Percentiles rank a stretch among this genome's conserved stretches.
Evolutionary conservation across 2,797 vertebrate species (phyloP).

Genomic region (Syngnathus acus): DNA sequence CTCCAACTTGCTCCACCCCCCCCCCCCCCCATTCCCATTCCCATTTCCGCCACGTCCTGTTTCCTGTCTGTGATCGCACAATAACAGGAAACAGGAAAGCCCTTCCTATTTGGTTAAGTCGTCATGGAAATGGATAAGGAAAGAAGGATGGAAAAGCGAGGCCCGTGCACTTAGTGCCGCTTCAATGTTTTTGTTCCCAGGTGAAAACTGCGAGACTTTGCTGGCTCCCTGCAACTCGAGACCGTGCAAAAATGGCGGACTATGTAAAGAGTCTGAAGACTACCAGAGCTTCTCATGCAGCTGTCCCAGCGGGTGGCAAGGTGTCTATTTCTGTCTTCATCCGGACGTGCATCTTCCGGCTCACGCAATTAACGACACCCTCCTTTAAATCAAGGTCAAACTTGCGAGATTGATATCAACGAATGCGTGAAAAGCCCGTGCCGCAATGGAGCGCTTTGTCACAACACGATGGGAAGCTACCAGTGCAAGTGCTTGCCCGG

Average conservation of each 20-base stretch:
- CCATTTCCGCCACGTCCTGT: constrained; percentile 75
- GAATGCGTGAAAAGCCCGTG: constrained; percentile 91
- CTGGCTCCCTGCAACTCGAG: constrained; percentile 82
- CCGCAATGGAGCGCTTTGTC: constrained; percentile 79
- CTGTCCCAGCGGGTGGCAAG: constrained; percentile 94
- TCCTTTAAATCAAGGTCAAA: constrained; percentile 71
- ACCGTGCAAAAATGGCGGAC: constrained; percentile 86
- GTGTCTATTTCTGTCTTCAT: constrained; percentile 50
- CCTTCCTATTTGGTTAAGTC: constrained; percentile 79
- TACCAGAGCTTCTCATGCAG: constrained; percentile 91
- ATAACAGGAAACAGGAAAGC: constrained; percentile 86
- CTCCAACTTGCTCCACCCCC: constrained; percentile 51
- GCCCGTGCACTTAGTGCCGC: constrained; percentile 17
- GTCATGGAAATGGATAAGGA: constrained; percentile 79
- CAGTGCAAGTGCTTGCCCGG: constrained; percentile 82
- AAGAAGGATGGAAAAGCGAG: constrained; percentile 68
- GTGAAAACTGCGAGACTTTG: constrained; percentile 83
- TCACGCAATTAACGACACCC: not conserved
- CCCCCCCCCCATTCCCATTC: constrained; percentile 38
- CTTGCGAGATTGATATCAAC: constrained; percentile 87
- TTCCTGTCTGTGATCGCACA: constrained; percentile 77
- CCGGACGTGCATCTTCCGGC: not conserved
- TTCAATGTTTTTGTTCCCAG: constrained; percentile 51
- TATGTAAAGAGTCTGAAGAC: constrained; percentile 85
- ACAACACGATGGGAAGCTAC: constrained; percentile 81